phyloP scores from a whole-genome alignment of 2,113 vertebrate genomes.

The Esox niger region DNA sequence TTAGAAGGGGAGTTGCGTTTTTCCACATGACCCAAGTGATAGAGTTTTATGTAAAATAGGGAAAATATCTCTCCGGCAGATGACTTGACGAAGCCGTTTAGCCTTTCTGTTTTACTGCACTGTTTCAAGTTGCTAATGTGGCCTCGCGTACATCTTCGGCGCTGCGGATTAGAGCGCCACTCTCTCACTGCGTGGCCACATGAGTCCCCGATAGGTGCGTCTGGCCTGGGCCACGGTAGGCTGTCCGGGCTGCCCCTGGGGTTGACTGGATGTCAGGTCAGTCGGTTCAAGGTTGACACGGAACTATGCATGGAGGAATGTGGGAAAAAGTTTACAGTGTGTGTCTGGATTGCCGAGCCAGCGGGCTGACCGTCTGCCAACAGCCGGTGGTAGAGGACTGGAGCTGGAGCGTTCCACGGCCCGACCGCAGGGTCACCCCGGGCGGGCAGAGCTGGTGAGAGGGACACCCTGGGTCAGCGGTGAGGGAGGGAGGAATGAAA shows the following conservation, averaged over 20 bases:
- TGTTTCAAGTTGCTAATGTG: no score
- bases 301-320: neutral
- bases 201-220: neutral
- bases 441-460: neutral
- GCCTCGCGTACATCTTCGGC: no score
- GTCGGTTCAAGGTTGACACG: neutral
- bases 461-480: neutral
- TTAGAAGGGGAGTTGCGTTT: constrained; percentile 20
- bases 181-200: no score
- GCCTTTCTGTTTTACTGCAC: no score
- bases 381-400: neutral
- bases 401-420: neutral
- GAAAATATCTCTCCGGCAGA: no score
- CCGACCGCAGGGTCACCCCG: neutral
- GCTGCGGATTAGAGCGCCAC: no score
- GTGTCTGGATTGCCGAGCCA: neutral
- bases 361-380: neutral
- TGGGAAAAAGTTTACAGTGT: neutral
- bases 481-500: no score
- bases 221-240: neutral
- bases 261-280: neutral
- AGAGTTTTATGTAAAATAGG: neutral
- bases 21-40: neutral
- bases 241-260: neutral
- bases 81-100: no score